These are phyloP conservation scores for Prosopocoilus inquinatus DNA, from an alignment of 2,888 invertebrate species.

Conservation along the genomic window DNA sequence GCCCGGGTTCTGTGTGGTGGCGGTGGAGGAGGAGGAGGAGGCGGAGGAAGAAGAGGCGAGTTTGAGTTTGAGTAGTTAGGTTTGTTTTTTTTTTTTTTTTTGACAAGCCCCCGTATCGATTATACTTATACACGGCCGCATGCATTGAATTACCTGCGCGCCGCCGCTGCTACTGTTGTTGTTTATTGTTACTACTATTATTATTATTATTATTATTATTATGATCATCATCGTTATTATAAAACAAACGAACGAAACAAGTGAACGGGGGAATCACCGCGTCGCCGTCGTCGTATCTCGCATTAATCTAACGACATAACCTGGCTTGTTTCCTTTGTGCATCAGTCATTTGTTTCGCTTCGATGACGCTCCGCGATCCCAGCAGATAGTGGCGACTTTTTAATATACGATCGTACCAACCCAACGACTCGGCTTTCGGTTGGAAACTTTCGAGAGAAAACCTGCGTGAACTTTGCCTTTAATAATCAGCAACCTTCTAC, in stretches of 20 bases:
- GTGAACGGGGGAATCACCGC: background rate
- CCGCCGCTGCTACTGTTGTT: background rate
- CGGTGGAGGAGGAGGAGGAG: no score
- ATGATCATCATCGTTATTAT: background rate
- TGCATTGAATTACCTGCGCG: background rate
- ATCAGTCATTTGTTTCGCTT: conserved; percentile 41
- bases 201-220: background rate
- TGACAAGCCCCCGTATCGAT: background rate
- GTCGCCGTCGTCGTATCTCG: conserved; percentile 16
- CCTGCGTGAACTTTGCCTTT: no score
- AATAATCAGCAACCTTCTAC: no score
- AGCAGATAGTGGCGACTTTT: conserved; percentile 37
- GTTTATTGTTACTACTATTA: background rate
- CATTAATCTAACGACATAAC: conserved; percentile 29
- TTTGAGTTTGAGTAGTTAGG: no score
- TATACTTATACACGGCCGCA: background rate
- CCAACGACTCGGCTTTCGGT: conserved; percentile 27
- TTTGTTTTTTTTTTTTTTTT: no score
- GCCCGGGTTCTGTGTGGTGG: no score
- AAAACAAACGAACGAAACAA: conserved; percentile 1
- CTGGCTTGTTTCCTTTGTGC: conserved; percentile 27
- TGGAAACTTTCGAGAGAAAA: background rate
- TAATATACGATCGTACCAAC: conserved; percentile 39
- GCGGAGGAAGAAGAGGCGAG: no score
- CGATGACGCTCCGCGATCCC: conserved; percentile 37